Conservation (phyloP, 2,113 vertebrate species). For the Sterrhoptilus dennistouni region DNA sequence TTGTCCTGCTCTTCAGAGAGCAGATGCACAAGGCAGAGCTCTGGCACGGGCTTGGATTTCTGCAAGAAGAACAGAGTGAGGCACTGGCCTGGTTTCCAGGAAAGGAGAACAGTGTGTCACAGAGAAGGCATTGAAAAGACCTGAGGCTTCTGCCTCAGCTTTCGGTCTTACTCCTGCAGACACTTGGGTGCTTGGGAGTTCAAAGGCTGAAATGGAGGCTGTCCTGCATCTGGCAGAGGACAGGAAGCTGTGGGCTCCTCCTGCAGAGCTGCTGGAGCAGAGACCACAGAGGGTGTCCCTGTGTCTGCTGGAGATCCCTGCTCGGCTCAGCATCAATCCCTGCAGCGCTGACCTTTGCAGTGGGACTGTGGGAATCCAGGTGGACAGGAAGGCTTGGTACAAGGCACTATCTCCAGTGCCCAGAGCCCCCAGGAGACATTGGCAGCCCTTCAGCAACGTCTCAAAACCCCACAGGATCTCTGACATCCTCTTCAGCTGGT, state of each 20-base stretch:
- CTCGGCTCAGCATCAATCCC: background rate
- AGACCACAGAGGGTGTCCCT: background rate
- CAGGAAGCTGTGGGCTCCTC: conserved; percentile 1
- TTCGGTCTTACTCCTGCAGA: conserved; percentile 10
- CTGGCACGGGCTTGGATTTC: background rate
- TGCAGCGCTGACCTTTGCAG: background rate
- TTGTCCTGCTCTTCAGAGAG: background rate
- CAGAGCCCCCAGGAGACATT: background rate
- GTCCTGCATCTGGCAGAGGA: background rate
- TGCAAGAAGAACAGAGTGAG: conserved; percentile 17
- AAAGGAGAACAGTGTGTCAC: conserved; percentile 68
- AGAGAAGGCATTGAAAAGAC: conserved; percentile 28
- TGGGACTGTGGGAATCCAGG: background rate
- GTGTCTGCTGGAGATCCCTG: background rate
- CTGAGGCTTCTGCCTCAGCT: conserved; percentile 43
- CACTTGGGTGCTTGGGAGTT: background rate
- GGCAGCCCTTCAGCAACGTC: background rate
- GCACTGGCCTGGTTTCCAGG: conserved; percentile 59
- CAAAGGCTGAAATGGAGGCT: conserved; percentile 7
- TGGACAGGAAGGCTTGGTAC: background rate
- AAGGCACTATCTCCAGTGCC: background rate
- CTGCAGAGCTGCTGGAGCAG: background rate
- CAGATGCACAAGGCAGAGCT: background rate
- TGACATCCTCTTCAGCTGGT: background rate
- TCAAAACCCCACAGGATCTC: background rate